phyloP scores from a whole-genome alignment of 2,797 vertebrate species.

The Vultur gryphus region DNA sequence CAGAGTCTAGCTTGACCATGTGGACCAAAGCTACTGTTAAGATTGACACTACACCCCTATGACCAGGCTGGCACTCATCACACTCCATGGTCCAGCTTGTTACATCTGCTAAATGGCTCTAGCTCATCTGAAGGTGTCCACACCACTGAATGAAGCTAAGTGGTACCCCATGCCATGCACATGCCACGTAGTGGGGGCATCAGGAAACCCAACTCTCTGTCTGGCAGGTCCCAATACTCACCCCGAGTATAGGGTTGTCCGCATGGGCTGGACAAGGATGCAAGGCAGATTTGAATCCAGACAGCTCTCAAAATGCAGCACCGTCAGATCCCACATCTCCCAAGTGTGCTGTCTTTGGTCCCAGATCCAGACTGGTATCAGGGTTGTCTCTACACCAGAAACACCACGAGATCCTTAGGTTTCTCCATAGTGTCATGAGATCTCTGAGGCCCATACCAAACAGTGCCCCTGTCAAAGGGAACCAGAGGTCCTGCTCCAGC shows the following conservation, averaged over 20 bases:
- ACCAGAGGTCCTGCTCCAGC: background rate
- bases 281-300: background rate
- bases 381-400: background rate
- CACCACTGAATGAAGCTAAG: background rate
- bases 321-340: background rate
- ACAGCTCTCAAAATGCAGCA: background rate
- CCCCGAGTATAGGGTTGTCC: background rate
- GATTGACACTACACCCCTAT: background rate
- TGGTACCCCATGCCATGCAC: background rate
- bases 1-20: background rate
- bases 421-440: background rate
- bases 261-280: background rate
- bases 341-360: background rate
- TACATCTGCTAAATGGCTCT: background rate
- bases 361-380: background rate
- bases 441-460: background rate
- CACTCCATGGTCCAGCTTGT: background rate
- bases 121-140: background rate
- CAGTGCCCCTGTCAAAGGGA: background rate
- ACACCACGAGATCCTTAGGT: background rate
- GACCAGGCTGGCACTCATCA: background rate
- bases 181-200: background rate
- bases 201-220: background rate
- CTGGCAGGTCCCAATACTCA: background rate
- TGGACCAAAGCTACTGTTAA: background rate